Base-by-base conservation (phyloP, 2,797 vertebrate species). In the Acanthurus tractus region DNA sequence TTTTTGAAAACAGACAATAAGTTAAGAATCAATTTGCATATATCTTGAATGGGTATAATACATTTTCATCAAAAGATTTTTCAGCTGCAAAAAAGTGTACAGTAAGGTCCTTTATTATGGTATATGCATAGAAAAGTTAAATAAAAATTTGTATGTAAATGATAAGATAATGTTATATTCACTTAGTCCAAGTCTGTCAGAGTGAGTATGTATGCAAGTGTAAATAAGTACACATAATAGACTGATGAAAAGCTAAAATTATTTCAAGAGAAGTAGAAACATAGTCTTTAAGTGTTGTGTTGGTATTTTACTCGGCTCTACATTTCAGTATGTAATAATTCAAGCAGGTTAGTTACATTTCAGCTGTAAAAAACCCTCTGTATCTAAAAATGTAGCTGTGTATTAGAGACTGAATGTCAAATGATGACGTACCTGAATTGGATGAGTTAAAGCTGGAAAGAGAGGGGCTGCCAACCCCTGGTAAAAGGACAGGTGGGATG, bases 391-490 rank as follows among this genome's bases (percentile, higher is more conserved):
- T 56, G 50, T 0, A 68, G 18, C 40, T 34, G 2, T 46, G 6
- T 55, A 61, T 76, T 10, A 81, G 8, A 72, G 17, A 71, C 42
- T 74, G 6, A 73, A 42, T 70, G 57, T 42, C 64, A 83, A 63
- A 70, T 42, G 25, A 54, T 78, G 53, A 95, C 95, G 83, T 96
- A 99, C 98, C 98, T 99, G 98, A 97, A 95, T 98, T 99, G 74
- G 97, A 97, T 92, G 98, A 97, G 95, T 97, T 98, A 95, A 99
- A 99, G 95, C 97, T 96, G 86, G 98, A 97, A 92, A 99, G 93
- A 83, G 98, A 99, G 49, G 98, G 97, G 94, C 97, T 99, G 92
- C 97, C 97, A 94, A 99, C 97, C 91, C 98, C 96, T 63, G 98
- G 97, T 90, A 99, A 95, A 91, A 99, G 96, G 92, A 98, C 97